Conservation (phyloP, 1,140 invertebrate species). For the Drosophila virilis region DNA sequence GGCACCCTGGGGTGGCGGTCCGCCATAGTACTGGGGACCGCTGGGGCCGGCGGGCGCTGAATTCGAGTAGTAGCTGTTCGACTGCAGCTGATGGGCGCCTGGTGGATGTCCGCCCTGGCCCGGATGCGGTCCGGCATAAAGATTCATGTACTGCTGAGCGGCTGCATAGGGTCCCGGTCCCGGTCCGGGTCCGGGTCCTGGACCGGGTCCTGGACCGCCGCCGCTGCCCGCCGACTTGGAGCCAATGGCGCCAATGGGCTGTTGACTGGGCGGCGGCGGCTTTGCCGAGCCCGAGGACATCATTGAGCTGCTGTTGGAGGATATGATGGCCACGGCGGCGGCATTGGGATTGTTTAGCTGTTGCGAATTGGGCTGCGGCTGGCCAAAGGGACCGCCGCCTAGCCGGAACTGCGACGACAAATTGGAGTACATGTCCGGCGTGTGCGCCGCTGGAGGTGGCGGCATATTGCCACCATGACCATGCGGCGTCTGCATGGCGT, state of each 20-base stretch:
- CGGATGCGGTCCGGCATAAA: constrained; percentile 84
- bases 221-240: constrained; percentile 86
- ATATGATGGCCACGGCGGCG: constrained; percentile 89
- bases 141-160: constrained; percentile 81
- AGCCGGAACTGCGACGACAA: constrained; percentile 90
- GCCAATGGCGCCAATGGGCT: constrained; percentile 93
- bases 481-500: constrained; percentile 79
- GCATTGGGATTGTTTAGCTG: constrained; percentile 91
- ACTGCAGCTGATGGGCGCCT: constrained; percentile 86
- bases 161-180: constrained; percentile 81
- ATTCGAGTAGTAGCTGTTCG: constrained; percentile 86
- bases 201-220: constrained; percentile 63
- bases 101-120: constrained; percentile 82
- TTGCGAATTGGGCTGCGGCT: constrained; percentile 86
- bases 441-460: constrained; percentile 85
- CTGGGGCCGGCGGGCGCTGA: constrained; percentile 85
- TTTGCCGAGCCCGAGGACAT: constrained; percentile 94
- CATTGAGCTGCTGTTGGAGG: constrained; percentile 91
- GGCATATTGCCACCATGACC: constrained; percentile 86
- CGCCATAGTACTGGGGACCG: constrained; percentile 80
- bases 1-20: constrained; percentile 80
- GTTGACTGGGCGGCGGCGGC: constrained; percentile 87
- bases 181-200: constrained; percentile 74
- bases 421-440: constrained; percentile 92
- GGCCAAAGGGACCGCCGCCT: constrained; percentile 87